Evolutionary conservation across 2,888 invertebrate genomes (phyloP).

Genomic region (Achlya flavicornis): DNA sequence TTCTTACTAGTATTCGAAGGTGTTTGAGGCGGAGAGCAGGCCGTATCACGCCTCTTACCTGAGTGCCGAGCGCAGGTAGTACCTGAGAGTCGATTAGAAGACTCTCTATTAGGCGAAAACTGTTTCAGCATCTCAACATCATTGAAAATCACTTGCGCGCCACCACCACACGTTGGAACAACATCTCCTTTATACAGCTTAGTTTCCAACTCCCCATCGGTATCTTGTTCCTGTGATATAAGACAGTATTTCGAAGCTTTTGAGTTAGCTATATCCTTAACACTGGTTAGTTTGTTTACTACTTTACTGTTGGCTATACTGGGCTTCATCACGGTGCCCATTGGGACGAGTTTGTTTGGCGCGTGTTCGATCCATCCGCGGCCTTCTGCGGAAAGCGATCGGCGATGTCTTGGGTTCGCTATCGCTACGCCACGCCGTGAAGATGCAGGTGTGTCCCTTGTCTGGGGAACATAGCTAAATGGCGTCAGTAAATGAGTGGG

Average conservation of each 20-base stretch:
- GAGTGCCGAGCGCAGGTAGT: conserved; percentile 72
- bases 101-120: conserved; percentile 86
- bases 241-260: conserved; percentile 95
- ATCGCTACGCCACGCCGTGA: conserved; percentile 86
- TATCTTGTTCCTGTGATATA: conserved; percentile 95
- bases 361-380: conserved; percentile 95
- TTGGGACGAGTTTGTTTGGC: conserved; percentile 89
- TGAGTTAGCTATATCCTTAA: conserved; percentile 88
- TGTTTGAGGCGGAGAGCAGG: conserved; percentile 69
- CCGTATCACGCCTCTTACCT: conserved; percentile 69
- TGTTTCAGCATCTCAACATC: conserved; percentile 96
- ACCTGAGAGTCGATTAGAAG: conserved; percentile 54
- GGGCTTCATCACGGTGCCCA: conserved; percentile 96
- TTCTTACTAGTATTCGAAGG: conserved; percentile 77
- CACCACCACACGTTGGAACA: conserved; percentile 96
- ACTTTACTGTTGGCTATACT: conserved; percentile 92
- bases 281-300: conserved; percentile 91
- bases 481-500: conserved; percentile 75
- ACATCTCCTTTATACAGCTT: conserved; percentile 97
- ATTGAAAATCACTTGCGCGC: conserved; percentile 97
- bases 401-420: conserved; percentile 88
- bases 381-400: conserved; percentile 91
- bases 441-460: conserved; percentile 62
- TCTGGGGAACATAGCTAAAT: conserved; percentile 61
- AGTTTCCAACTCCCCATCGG: conserved; percentile 96